These are phyloP conservation scores for Plectrocnemia conspersa DNA, from an alignment of 1,140 invertebrate genomes.

Conservation along the genomic window DNA sequence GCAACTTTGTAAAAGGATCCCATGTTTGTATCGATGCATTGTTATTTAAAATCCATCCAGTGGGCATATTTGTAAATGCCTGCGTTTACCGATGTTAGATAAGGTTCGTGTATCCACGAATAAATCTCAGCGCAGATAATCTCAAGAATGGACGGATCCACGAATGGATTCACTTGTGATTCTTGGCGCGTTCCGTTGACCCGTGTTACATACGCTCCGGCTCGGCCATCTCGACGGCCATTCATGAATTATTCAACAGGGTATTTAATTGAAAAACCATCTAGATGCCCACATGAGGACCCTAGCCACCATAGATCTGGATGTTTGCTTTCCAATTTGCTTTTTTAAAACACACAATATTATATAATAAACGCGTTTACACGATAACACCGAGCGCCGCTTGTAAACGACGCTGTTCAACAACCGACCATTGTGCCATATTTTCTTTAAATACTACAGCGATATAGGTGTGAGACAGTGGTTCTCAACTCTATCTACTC, in stretches of 20 bases:
- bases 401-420: no score
- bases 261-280: slow-evolving; percentile 18
- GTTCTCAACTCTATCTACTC: no score
- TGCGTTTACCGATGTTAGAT: neutral
- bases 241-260: slow-evolving; percentile 20
- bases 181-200: slow-evolving; percentile 17
- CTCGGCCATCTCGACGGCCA: no score
- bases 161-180: slow-evolving; percentile 9
- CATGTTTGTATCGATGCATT: neutral
- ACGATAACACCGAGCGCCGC: neutral
- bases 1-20: no score
- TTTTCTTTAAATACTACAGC: no score
- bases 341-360: slow-evolving; percentile 13
- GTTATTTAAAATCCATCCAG: neutral
- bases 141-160: neutral
- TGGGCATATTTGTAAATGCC: neutral
- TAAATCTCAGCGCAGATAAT: neutral
- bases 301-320: neutral
- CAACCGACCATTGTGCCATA: no score
- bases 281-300: slow-evolving; percentile 4
- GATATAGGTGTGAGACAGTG: no score
- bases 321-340: slow-evolving; percentile 15
- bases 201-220: slow-evolving; percentile 10
- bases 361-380: slow-evolving; percentile 5
- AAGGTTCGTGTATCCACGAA: neutral